Evolutionary conservation across 1,140 invertebrate species (phyloP).

Genomic region (Campoletis sonorensis): DNA sequence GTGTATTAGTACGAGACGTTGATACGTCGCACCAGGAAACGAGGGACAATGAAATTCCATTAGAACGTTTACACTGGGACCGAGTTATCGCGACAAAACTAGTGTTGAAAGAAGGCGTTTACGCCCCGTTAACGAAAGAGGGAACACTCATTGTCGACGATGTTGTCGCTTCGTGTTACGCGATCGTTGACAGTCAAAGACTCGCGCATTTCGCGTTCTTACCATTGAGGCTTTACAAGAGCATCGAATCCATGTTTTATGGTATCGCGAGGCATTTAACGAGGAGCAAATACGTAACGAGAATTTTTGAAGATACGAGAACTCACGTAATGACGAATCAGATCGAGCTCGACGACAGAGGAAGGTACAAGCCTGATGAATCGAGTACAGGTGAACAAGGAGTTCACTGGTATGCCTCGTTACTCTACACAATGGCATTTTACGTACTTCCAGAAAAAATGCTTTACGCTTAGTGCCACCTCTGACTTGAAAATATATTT

Average conservation of each 20-base stretch:
- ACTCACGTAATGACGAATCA: neutral
- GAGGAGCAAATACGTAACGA: constrained; percentile 59
- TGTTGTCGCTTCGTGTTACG: constrained; percentile 96
- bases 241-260: constrained; percentile 67
- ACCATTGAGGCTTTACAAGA: constrained; percentile 83
- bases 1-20: constrained; percentile 73
- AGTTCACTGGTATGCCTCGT: constrained; percentile 91
- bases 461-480: constrained; percentile 54
- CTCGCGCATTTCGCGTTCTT: constrained; percentile 91
- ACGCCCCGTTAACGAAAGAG: constrained; percentile 90
- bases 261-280: constrained; percentile 63
- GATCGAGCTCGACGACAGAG: constrained; percentile 26
- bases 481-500: neutral
- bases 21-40: constrained; percentile 60
- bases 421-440: constrained; percentile 84
- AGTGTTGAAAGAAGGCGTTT: constrained; percentile 84
- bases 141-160: constrained; percentile 95
- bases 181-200: constrained; percentile 88
- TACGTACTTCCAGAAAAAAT: constrained; percentile 81
- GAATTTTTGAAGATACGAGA: neutral
- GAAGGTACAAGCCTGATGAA: constrained; percentile 40
- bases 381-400: constrained; percentile 73
- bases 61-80: constrained; percentile 73
- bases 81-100: constrained; percentile 80
- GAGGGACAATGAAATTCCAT: constrained; percentile 55